phyloP scores from a whole-genome alignment of 2,888 invertebrate species.

The Sphecodes monilicornis region DNA sequence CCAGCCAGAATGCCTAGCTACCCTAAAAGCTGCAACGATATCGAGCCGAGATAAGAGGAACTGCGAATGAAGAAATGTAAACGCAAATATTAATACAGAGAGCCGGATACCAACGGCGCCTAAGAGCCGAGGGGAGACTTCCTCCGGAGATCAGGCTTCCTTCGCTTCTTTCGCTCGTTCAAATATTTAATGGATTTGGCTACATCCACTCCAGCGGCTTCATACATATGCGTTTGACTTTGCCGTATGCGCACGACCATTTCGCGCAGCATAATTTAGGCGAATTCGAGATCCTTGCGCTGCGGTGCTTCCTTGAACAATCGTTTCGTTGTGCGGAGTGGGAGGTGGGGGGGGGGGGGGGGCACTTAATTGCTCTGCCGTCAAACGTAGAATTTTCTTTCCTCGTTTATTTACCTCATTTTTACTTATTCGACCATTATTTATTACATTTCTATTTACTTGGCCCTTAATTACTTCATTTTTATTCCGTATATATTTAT shows the following conservation, averaged over 20 bases:
- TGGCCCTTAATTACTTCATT: too few relatives aligned
- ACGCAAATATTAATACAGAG: constrained; percentile 74
- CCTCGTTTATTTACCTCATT: neutral
- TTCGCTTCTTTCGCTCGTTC: constrained; percentile 68
- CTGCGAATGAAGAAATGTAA: constrained; percentile 74
- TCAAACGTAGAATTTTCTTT: neutral
- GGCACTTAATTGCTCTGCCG: neutral
- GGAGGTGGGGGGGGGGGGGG: too few relatives aligned
- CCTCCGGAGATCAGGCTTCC: constrained; percentile 61
- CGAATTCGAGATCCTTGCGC: neutral
- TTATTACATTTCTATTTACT: too few relatives aligned
- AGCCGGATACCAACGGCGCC: constrained; percentile 59
- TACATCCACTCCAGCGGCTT: constrained; percentile 57
- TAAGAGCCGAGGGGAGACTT: constrained; percentile 68
- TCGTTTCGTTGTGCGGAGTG: constrained; percentile 20
- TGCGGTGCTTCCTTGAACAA: constrained; percentile 23
- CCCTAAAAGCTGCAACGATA: constrained; percentile 60
- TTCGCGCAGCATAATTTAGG: constrained; percentile 15
- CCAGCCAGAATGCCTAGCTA: constrained; percentile 30
- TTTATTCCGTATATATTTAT: too few relatives aligned
- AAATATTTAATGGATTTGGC: constrained; percentile 74
- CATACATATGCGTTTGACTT: constrained; percentile 28
- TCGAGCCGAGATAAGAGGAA: constrained; percentile 68
- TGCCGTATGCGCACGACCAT: neutral
- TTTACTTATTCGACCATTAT: neutral